Evolutionary conservation across 2,797 vertebrate species (phyloP).

Genomic region (Epinephelus awoara): DNA sequence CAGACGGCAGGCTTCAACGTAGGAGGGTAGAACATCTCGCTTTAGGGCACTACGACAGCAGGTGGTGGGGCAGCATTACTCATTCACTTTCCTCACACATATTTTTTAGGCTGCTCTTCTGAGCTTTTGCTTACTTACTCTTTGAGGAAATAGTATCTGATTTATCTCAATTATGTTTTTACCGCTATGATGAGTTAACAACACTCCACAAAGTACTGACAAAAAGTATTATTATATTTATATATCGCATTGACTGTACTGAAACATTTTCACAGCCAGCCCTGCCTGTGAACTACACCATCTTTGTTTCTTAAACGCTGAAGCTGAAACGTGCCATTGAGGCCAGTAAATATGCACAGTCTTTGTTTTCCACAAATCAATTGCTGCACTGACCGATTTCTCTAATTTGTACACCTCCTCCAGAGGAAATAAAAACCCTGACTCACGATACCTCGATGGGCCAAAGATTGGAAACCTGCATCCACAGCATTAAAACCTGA

Average conservation of each 20-base stretch:
- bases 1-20: neutral
- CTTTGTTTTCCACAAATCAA: neutral
- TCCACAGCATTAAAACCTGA: neutral
- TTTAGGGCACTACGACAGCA: neutral
- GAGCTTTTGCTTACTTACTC: neutral
- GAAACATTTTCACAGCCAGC: no score
- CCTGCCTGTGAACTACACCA: neutral
- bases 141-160: neutral
- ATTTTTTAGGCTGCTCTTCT: neutral
- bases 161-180: neutral
- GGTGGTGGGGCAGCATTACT: constrained; percentile 15
- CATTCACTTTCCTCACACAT: neutral
- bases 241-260: no score
- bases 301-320: neutral
- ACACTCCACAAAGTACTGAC: neutral
- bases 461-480: neutral
- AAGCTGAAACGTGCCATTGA: neutral
- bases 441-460: neutral
- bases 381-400: neutral
- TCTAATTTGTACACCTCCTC: neutral
- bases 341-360: neutral
- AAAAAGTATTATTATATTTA: no score
- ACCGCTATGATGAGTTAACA: neutral
- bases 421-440: neutral
- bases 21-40: neutral